Base-by-base conservation (phyloP, 2,113 vertebrate species). In the Procavia capensis region DNA sequence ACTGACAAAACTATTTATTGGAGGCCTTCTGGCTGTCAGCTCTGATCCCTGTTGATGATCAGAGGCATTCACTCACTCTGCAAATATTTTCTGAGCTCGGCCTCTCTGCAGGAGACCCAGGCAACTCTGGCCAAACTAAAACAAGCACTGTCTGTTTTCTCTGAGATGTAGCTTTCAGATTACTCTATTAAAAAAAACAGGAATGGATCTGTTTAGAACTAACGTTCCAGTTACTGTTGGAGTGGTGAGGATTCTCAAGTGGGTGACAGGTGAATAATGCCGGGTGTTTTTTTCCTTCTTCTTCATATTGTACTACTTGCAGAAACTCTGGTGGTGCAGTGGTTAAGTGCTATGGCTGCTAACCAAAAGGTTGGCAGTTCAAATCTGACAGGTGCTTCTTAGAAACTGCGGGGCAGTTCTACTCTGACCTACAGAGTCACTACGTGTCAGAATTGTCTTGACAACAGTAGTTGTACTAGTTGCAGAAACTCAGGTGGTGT, bases 71-170 rank as follows among this genome's bases (percentile, higher is more conserved):
- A 91, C 97, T 95, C 89, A 63, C 95, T 96, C 96, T 96, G 95
- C 94, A 97, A 97, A 97, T 97, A 97, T 96, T 97, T 97, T 95
- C 93, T 66, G 94, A 97, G 91, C 95, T 59, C 68, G 19, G 31
- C 29, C 61, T 97, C 91, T 94, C 96, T 88, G 74, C 47, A 79
- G 91, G 96, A 92, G 95, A 90, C 92, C 94, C 61, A 5, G 75
- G 86, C 80, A 89, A 91, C 54, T 16, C 0, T 24, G 70, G 83
- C 79, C 68, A 45, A 88, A 88, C 6, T 39, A n/a, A 96, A 94
- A 96, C 97, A 95, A 97, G 54, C 9, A 16, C 83, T 88, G 92
- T 85, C 66, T 97, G 88, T 97, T 91, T 97, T 95, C 79, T 86
- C 95, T 86, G 94, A 96, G 92, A 92, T 39, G 68, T 1, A 85